Base-by-base conservation (phyloP, 92 coral and sea anemone species). In the Anthopleura xanthogrammica region DNA sequence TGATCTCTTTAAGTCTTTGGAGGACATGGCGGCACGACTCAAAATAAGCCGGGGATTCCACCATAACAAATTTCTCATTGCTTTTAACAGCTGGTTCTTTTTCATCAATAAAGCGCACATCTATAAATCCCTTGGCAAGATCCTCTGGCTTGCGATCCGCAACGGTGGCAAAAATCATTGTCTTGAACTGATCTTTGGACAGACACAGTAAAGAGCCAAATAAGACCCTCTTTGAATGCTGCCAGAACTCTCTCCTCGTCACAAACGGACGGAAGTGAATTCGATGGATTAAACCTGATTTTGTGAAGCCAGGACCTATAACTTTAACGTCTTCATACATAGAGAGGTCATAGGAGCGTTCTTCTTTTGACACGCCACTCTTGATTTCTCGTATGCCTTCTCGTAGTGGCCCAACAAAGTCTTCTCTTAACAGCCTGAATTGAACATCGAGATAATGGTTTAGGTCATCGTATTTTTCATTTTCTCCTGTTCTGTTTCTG, bases 401-500 rank as follows among this genome's bases (percentile, higher is more conserved):
- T 48, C 98, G 91, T 12, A 95, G 91, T 4, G 98, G 98, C 46
- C 93, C 89, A 22, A 95, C 88, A 77, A 95, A 95, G 52, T 95
- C 98, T 65, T 95, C 98, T 55, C 95, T 86, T 19, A 93, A 87
- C 11, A 95, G 87, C 41, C 97, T 92, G 83, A 93, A 95, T 84
- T 95, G 98, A 16, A 95, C 98, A 80, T 95, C 98, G 43, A 95
- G 86, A 62, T 95, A 95, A 75, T 95, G 93, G n/a, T 86, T 17
- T 8, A 94, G 89, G 72, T 95, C 95, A 12, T 89, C 82, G 89
- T 92, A 90, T 19, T 79, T 77, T 80, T 84, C 84, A 48, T 76
- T 72, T 8, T 86, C 88, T 16, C 84, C 79, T 68, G 87, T 87
- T 82, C 85, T 90, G 83, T 91, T 95, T 74, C 89, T 83, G 12